Base-by-base conservation (phyloP, 2,797 vertebrate species). In the Sebastes hubbsi region DNA sequence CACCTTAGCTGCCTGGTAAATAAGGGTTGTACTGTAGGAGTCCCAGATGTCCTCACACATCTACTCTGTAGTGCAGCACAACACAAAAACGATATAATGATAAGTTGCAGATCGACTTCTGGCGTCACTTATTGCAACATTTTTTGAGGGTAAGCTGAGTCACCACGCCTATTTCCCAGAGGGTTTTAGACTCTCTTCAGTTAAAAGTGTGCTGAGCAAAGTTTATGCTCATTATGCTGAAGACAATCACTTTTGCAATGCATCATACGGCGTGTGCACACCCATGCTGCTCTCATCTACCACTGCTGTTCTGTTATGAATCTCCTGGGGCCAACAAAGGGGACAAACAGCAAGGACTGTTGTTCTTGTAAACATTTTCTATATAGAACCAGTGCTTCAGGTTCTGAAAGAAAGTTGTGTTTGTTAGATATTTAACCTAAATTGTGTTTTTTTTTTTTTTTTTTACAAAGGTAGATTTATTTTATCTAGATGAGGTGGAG, bases 91-190 rank as follows among this genome's bases (percentile, higher is more conserved):
- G 22, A 71, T 78, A 72, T 88, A 91, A 91, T 89, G 73, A 91
- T 87, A 87, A 91, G 85, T 85, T 90, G 69, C 83, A 89, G 62
- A 87, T 86, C 49, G 34, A 69, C 87, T 88, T 75, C 77, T 91
- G 87, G 83, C 81, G 61, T 90, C 85, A 82, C 78, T 84, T 74
- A 70, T 63, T 88, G 83, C 86, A 79, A 72, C 87, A 80, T 86
- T 74, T 90, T 82, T 81, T 42, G 29, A 84, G 64, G 86, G 64
- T 82, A 81, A 83, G 71, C 83, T 69, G 75, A 74, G 46, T 72
- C 80, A 75, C 87, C 83, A 81, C 72, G 46, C 84, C 87, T 86
- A 62, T 84, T 83, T 85, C 78, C 78, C 69, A 72, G 18, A 85
- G 24, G 56, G 66, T 60, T 88, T 65, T 14, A 77, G 59, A 80